These are phyloP conservation scores for Lamprologus sp. DNA, from an alignment of 2,113 vertebrate genomes.

Conservation along the genomic window DNA sequence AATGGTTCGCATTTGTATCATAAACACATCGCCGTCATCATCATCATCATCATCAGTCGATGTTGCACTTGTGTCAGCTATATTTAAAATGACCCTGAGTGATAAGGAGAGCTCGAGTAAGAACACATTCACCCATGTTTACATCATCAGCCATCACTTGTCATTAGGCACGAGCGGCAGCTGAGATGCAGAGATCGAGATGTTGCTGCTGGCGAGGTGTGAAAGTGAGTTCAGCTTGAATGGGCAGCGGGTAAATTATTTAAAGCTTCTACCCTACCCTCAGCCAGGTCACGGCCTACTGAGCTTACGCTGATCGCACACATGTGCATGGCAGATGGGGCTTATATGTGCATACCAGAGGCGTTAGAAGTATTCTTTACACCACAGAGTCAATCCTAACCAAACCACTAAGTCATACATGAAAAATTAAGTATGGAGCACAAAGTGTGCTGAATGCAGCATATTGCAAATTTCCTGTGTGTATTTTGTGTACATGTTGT, in stretches of 20 bases:
- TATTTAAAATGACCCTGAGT: neutral
- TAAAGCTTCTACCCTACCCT: neutral
- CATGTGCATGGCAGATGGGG: neutral
- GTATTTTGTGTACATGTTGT: neutral
- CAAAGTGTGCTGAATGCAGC: constrained; percentile 13
- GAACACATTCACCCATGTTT: neutral
- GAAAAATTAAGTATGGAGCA: neutral
- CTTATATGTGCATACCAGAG: neutral
- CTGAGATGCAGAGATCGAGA: neutral
- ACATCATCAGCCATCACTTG: neutral
- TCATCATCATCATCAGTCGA: neutral
- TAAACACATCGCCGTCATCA: neutral
- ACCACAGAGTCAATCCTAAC: neutral
- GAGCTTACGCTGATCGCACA: neutral
- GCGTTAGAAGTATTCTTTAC: neutral
- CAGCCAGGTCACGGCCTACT: neutral
- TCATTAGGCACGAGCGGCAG: neutral
- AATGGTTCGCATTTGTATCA: constrained; percentile 9
- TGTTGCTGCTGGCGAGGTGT: constrained; percentile 23
- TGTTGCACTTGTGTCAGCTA: neutral
- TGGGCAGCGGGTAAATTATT: constrained; percentile 43
- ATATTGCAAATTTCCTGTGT: constrained; percentile 14
- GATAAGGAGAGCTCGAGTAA: neutral
- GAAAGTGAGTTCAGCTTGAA: constrained; percentile 29
- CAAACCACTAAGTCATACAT: neutral